Percentiles rank a stretch among this genome's conserved stretches.
Evolutionary conservation across 2,113 vertebrate species (phyloP).

Genomic region (Xenotilapia leptura): DNA sequence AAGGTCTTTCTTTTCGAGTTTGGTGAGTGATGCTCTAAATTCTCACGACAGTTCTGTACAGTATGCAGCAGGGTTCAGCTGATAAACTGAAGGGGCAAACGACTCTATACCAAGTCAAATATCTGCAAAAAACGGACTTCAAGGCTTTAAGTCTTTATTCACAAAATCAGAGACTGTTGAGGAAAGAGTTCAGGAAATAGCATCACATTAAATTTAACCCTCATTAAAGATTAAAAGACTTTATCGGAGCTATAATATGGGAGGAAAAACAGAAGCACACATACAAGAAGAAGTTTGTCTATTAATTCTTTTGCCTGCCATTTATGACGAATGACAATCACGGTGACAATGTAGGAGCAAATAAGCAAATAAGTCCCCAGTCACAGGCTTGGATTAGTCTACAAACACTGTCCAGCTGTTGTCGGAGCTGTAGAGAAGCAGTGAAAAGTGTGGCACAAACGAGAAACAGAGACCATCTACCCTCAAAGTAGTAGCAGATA

Average conservation of each 20-base stretch:
- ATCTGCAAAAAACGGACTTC: constrained; percentile 27
- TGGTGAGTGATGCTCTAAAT: not conserved
- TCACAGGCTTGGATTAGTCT: not conserved
- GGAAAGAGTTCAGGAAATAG: not conserved
- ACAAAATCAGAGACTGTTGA: constrained; percentile 20
- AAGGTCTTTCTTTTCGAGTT: constrained; percentile 10
- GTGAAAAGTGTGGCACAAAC: not conserved
- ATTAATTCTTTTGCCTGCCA: not conserved
- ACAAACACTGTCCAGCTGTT: not conserved
- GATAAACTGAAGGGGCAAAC: constrained; percentile 56
- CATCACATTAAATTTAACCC: constrained; percentile 24
- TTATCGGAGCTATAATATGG: not conserved
- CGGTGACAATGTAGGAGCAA: not conserved
- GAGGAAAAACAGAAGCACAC: not conserved
- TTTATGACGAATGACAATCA: not conserved
- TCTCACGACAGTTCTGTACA: constrained; percentile 11
- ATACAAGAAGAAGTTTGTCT: not conserved
- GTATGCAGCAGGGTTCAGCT: constrained; percentile 53
- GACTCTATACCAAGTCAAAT: constrained; percentile 42
- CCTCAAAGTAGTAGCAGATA: not conserved
- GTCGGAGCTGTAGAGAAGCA: not conserved
- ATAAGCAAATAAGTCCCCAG: not conserved
- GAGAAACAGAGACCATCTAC: not conserved
- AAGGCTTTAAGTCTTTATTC: constrained; percentile 13
- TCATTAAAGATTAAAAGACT: constrained; percentile 2